Conservation (phyloP, 2,797 vertebrate genomes). For the Morelia viridis region DNA sequence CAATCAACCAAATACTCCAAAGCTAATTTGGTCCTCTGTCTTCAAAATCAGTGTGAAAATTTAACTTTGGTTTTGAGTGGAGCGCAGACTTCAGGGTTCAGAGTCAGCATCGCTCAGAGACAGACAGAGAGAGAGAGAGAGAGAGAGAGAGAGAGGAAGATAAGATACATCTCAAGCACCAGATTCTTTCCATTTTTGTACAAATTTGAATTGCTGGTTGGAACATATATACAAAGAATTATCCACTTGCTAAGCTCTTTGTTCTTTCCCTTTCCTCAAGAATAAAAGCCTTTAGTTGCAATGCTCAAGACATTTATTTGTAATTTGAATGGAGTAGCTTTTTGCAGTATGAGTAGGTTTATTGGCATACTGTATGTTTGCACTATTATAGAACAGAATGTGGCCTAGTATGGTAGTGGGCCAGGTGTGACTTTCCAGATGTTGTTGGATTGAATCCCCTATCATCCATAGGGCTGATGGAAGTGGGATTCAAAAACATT, state of each 20-base stretch:
- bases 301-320: background rate
- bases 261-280: background rate
- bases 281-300: background rate
- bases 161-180: background rate
- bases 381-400: background rate
- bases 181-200: background rate
- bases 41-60: background rate
- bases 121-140: rapidly evolving
- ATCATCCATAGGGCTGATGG: background rate
- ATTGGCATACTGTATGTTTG: background rate
- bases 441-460: background rate
- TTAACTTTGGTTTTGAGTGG: background rate
- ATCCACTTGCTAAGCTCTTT: background rate
- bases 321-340: background rate
- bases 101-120: background rate
- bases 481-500: background rate
- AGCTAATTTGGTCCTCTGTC: background rate
- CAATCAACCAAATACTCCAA: background rate
- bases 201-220: background rate
- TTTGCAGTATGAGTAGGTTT: background rate
- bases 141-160: background rate
- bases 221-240: background rate
- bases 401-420: background rate
- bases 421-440: background rate
- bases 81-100: background rate